Evolutionary conservation across 35 echinoderm and acorn worm species (phyloP).

Genomic region (Holothuria glaberrima): DNA sequence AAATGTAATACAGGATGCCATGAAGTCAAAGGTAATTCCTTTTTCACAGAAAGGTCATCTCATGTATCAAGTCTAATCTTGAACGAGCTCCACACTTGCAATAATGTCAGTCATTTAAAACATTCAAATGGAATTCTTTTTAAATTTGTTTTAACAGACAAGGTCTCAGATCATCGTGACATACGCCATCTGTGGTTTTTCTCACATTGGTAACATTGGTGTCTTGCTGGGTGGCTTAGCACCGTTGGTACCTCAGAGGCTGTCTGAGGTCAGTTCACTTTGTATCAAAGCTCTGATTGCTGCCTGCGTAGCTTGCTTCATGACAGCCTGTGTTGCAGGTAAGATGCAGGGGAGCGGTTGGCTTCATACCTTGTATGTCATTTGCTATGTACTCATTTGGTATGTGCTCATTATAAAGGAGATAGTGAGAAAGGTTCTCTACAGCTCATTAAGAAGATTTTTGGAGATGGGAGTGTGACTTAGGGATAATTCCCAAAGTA

Average conservation of each 20-base stretch:
- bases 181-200: constrained; percentile 94
- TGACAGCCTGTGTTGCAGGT: constrained; percentile 97
- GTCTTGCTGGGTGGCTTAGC: constrained; percentile 86
- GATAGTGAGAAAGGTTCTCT: no score
- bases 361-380: no score
- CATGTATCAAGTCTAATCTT: no score
- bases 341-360: background rate
- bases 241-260: constrained; percentile 80
- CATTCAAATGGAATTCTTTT: background rate
- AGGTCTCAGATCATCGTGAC: constrained; percentile 91
- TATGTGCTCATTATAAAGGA: no score
- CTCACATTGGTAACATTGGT: constrained; percentile 91
- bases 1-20: no score
- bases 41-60: no score
- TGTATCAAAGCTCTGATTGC: constrained; percentile 81
- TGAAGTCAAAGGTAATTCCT: no score
- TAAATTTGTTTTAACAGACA: constrained; percentile 51
- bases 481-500: no score
- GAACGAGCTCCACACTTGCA: no score
- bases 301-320: constrained; percentile 77
- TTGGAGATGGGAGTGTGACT: no score
- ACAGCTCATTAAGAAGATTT: no score
- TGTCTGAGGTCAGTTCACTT: constrained; percentile 71
- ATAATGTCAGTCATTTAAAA: background rate
- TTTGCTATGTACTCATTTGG: no score